Evolutionary conservation across 1,140 invertebrate genomes (phyloP).

Genomic region (Plodia interpunctella): DNA sequence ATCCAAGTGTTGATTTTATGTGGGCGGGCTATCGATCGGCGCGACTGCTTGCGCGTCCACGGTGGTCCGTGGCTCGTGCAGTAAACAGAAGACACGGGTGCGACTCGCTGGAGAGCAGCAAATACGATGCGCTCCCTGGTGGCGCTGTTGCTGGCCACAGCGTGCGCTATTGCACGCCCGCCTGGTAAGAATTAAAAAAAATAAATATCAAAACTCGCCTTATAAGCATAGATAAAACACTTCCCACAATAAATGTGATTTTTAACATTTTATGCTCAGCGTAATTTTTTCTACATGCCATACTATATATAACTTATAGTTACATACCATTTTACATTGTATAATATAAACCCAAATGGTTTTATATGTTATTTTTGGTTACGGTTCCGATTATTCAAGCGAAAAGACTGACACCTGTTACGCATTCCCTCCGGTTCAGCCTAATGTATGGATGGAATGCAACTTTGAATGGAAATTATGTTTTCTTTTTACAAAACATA

Average conservation of each 20-base stretch:
- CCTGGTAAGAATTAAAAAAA: slow-evolving; percentile 32
- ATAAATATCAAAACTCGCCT: neutral
- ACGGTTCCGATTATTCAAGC: neutral
- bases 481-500: too few relatives aligned
- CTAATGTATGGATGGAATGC: too few relatives aligned
- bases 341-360: too few relatives aligned
- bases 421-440: slow-evolving; percentile 1
- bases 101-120: slow-evolving; percentile 19
- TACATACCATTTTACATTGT: too few relatives aligned
- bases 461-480: too few relatives aligned
- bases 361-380: too few relatives aligned
- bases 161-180: slow-evolving; percentile 41
- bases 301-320: too few relatives aligned
- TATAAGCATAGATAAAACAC: slow-evolving; percentile 20
- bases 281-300: too few relatives aligned
- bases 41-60: slow-evolving; percentile 42
- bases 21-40: slow-evolving; percentile 66
- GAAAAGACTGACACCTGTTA: slow-evolving; percentile 29
- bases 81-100: slow-evolving; percentile 43
- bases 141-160: slow-evolving; percentile 32
- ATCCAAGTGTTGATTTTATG: slow-evolving; percentile 32
- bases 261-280: slow-evolving; percentile 11
- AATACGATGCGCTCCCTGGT: slow-evolving; percentile 44
- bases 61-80: slow-evolving; percentile 17
- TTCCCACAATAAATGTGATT: slow-evolving; percentile 23